Evolutionary conservation across 2,888 invertebrate genomes (phyloP), one percentile per base, ranked within the genome.

Genomic region (Augochlorella aurata): DNA sequence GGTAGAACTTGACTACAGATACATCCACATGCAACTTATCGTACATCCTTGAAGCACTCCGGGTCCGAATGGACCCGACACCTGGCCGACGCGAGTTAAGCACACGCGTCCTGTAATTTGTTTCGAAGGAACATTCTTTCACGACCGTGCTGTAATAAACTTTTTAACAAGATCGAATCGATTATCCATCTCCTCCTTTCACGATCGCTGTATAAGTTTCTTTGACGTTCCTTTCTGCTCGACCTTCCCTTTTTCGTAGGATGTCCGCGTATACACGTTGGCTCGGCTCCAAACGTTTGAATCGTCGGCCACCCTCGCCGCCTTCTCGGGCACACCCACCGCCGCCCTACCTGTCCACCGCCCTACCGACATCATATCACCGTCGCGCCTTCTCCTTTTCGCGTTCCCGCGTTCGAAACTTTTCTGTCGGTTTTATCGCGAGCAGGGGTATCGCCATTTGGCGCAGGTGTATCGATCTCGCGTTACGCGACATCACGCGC

Each of bases 221-320:
- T 66, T 67, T 2, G 16, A 24, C 16, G 21, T 18, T 66, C 12
- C 47, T 72, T 67, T 65, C 58, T 76, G 45, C 61, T 45, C 63
- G 8, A 29, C 45, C 45, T 29, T 21, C 38, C 10, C 38, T 58
- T 72, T 82, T 82, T 76, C 61, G 76, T 54, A 54, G 66, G 21
- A 74, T 54, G 69, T 76, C 58, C 83, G 69, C 69, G 69, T 79
- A 70, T 47, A 54, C 74, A 14, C 54, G 45, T 70, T 83, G 83
- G 83, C 73, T 9, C 45, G 18, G 50, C 50, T 82, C 83, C 83
- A 83, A 83, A 47, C 72, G 83, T 82, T 83, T 75, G 82, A 83
- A 83, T 83, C 75, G 71, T 66, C 29, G 68, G 52, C 47, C 67
- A 16, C 61, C 9, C 52, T 14, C 47, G 47, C 47, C 47, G 12